Percentiles rank a stretch among this genome's conserved stretches.
These are phyloP conservation scores for Drosophila takahashii DNA, from an alignment of 1,140 invertebrate species.

Conservation along the genomic window DNA sequence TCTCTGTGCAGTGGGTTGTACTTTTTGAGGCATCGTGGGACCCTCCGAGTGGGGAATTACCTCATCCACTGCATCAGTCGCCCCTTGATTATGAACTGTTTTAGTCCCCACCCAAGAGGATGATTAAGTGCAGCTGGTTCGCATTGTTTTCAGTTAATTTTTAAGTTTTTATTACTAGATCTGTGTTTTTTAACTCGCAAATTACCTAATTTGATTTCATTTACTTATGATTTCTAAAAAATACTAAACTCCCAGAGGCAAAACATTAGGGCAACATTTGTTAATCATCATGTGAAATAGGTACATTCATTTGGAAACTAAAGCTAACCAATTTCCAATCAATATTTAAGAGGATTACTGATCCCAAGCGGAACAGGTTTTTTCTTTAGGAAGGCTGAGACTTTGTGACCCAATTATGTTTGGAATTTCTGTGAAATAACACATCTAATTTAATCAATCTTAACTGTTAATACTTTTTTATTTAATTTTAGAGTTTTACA, in stretches of 20 bases:
- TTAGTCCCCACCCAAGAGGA: conserved; percentile 1
- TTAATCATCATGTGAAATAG: conserved; percentile 1
- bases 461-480: too few species aligned
- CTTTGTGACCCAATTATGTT: conserved; percentile 3
- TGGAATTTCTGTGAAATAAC: not conserved
- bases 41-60: conserved; percentile 15
- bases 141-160: conserved; percentile 7
- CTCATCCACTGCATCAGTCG: conserved; percentile 27
- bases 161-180: not conserved
- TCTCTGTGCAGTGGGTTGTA: conserved; percentile 11
- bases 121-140: conserved; percentile 21
- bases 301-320: not conserved
- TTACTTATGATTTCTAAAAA: not conserved
- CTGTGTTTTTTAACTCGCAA: not conserved
- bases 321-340: conserved; percentile 1
- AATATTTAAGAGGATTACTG: conserved; percentile 18
- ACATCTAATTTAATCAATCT: not conserved
- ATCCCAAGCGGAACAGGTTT: conserved; percentile 11
- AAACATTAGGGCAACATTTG: not conserved
- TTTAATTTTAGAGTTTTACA: too few species aligned
- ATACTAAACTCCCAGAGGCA: not conserved
- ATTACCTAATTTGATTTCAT: not conserved
- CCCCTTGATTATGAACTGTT: conserved; percentile 8
- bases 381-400: not conserved
- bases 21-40: conserved; percentile 20